phyloP scores from a whole-genome alignment of 2,113 vertebrate genomes.

The Proterorhinus semilunaris region DNA sequence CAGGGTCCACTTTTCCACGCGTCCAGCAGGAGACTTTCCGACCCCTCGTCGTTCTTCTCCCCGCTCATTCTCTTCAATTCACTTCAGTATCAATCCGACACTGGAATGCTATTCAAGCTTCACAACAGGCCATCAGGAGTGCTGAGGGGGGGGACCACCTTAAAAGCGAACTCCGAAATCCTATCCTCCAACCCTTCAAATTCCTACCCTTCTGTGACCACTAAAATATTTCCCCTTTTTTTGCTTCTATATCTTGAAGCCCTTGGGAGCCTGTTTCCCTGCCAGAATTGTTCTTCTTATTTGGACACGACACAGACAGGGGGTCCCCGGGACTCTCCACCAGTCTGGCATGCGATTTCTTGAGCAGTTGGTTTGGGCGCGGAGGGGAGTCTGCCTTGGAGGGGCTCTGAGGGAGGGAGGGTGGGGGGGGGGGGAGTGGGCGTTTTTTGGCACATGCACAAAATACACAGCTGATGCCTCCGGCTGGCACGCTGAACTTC shows the following conservation, averaged over 20 bases:
- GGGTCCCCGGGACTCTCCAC: conserved; percentile 48
- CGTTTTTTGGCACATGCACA: conserved; percentile 59
- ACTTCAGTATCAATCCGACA: conserved; percentile 51
- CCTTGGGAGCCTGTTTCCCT: conserved; percentile 27
- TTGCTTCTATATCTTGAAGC: conserved; percentile 28
- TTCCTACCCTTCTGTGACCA: conserved; percentile 23
- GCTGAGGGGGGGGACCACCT: conserved; percentile 28
- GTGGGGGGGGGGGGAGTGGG: conserved; percentile 11
- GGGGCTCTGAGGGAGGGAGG: conserved; percentile 11
- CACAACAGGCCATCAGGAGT: conserved; percentile 43
- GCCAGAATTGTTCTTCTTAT: conserved; percentile 57
- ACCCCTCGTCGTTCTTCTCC: conserved; percentile 29
- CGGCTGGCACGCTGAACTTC: conserved; percentile 62
- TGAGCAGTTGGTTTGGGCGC: conserved; percentile 61
- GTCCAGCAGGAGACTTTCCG: conserved; percentile 26
- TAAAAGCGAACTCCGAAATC: conserved; percentile 63
- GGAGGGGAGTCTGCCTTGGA: conserved; percentile 37
- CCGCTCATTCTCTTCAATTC: conserved; percentile 51
- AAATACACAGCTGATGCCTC: conserved; percentile 67
- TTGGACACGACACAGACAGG: conserved; percentile 43
- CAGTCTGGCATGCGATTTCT: conserved; percentile 61
- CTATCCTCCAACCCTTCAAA: conserved; percentile 31
- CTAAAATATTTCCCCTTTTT: conserved; percentile 34
- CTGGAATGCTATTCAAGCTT: conserved; percentile 55
- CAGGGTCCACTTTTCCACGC: conserved; percentile 38